Base-by-base conservation (phyloP, 2,113 vertebrate genomes). In the Lasiurus borealis region DNA sequence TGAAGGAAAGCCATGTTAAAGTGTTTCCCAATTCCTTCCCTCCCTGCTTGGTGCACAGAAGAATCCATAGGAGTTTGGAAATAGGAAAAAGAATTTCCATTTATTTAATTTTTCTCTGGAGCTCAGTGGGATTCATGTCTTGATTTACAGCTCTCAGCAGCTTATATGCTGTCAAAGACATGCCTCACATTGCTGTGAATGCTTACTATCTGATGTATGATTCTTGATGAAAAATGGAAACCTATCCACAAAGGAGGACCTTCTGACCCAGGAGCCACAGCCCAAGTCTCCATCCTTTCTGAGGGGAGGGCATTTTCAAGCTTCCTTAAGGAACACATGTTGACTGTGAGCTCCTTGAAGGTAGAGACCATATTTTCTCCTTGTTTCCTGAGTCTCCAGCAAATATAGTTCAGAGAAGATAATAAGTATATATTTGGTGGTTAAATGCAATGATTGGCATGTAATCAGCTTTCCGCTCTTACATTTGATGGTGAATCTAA, bases 361-460 rank as follows among this genome's bases (percentile, higher is more conserved):
- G 50, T 18, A 85, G 69, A 88, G 54, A 2, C 12, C 36, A 18
- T 18, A 48, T 86, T 88, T 95, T 72, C 62, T 80, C 83, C 8
- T 64, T 88, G 16, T 68, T 76, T 91, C 71, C 18, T 1, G 81
- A 93, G 82, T n/a, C 81, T 77, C 50, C 5, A 21, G 34, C 1
- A 50, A 90, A 76, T 88, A 72, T 2, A 14, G 31, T 66, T 81
- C 25, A 36, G 54, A 88, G 62, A 64, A 75, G 34, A 40, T 69
- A 62, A 52, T 82, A 72, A 77, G 54, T 57, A 48, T 78, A 16
- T 90, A 88, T 96, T 93, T 85, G 44, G 90, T 88, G 88, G 85
- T 93, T 96, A 96, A 94, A 91, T 72, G 34, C 2, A 90, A 8
- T 62, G 84, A 59, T 75, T 85, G 86, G 25, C 73, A 50, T 91